These are phyloP conservation scores for Mactra quadrangularis DNA, from an alignment of 1,140 invertebrate species.

Conservation along the genomic window DNA sequence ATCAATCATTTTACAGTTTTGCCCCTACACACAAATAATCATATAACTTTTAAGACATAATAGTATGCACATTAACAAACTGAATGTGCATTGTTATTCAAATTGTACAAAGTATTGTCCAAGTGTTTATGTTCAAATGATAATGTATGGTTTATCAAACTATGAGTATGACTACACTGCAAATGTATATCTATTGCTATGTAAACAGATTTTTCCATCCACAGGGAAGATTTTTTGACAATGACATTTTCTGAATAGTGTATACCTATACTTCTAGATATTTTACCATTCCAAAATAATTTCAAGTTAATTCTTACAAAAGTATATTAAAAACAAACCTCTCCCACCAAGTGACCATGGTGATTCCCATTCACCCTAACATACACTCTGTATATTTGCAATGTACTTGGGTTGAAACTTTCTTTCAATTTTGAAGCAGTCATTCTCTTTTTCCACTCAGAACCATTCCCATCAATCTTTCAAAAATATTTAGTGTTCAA, in stretches of 20 bases:
- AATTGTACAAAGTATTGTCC: too few species aligned
- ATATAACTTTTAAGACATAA: too few species aligned
- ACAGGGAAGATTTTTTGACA: not conserved
- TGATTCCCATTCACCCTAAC: not conserved
- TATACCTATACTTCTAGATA: not conserved
- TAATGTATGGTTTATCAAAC: too few species aligned
- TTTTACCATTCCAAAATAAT: not conserved
- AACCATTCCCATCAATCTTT: constrained; percentile 8
- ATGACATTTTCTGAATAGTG: not conserved
- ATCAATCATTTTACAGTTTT: too few species aligned
- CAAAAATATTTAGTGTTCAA: too few species aligned
- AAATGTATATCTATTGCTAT: too few species aligned
- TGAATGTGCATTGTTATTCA: too few species aligned
- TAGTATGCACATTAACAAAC: too few species aligned
- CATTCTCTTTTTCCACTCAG: not conserved
- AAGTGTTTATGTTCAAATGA: too few species aligned
- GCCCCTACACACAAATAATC: too few species aligned
- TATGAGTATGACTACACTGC: too few species aligned
- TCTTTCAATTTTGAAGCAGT: not conserved
- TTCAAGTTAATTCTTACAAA: not conserved
- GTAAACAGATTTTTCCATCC: not conserved
- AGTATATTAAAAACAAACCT: constrained; percentile 2
- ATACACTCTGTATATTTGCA: not conserved
- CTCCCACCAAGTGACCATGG: not conserved
- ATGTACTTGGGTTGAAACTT: not conserved